These are phyloP conservation scores for Phataginus tricuspis DNA, from an alignment of 2,797 vertebrate genomes.

Conservation along the genomic window DNA sequence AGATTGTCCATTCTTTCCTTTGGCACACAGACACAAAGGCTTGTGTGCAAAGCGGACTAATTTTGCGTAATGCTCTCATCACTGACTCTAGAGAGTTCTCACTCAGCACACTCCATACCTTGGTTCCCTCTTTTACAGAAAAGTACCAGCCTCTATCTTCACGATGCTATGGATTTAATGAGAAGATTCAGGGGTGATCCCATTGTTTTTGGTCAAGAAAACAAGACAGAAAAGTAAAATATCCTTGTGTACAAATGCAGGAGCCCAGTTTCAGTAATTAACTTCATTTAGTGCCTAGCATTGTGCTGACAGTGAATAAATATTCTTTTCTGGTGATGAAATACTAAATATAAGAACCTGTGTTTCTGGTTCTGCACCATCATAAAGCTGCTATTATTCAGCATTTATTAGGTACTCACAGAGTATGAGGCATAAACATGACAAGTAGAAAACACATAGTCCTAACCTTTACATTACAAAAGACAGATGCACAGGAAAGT, in stretches of 20 bases:
- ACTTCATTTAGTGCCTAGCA: slow-evolving; percentile 8
- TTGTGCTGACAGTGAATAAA: slow-evolving; percentile 55
- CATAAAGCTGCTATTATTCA: slow-evolving; percentile 79
- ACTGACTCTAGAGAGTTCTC: not conserved
- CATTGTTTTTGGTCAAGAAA: not conserved
- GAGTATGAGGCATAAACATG: slow-evolving; percentile 74
- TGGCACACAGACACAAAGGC: not conserved
- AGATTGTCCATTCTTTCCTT: not conserved
- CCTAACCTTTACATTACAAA: slow-evolving; percentile 70
- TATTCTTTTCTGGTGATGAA: slow-evolving; percentile 69
- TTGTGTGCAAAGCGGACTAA: not conserved
- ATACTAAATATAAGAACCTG: slow-evolving; percentile 70
- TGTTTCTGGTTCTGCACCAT: slow-evolving; percentile 75
- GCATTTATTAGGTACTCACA: slow-evolving; percentile 78
- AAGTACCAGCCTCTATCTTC: not conserved
- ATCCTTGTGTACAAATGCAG: not conserved
- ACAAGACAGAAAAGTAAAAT: slow-evolving; percentile 31
- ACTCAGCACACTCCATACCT: not conserved
- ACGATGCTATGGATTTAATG: slow-evolving; percentile 32
- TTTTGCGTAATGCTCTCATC: not conserved
- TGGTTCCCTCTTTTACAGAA: not conserved
- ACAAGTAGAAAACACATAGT: slow-evolving; percentile 72
- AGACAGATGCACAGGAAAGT: slow-evolving; percentile 67
- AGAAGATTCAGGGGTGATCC: not conserved
- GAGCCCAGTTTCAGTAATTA: not conserved